Conservation (phyloP, 2,797 vertebrate species). For the Sebastiscus tertius region DNA sequence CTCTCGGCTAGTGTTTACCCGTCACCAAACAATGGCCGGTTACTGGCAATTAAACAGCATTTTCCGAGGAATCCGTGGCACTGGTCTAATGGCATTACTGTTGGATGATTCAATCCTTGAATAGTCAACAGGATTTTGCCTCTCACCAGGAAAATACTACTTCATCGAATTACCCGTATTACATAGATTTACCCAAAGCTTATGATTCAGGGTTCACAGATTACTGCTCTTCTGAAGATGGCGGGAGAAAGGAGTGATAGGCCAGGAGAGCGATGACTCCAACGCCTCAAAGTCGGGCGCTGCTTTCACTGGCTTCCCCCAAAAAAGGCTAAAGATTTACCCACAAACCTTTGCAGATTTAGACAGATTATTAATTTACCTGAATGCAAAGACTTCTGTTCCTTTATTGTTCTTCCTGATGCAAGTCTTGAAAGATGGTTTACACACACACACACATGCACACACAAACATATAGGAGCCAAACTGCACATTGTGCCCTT, state of each 20-base stretch:
- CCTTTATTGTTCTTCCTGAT: neutral
- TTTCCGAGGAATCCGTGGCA: constrained; percentile 82
- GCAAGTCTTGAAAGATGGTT: constrained; percentile 18
- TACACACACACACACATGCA: neutral
- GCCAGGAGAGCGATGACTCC: constrained; percentile 54
- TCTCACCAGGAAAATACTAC: constrained; percentile 85
- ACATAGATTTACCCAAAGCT: constrained; percentile 85
- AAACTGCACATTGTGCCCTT: constrained; percentile 82
- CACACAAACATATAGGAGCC: constrained; percentile 56
- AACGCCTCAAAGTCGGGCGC: constrained; percentile 18
- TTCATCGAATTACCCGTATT: constrained; percentile 87
- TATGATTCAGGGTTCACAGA: constrained; percentile 86
- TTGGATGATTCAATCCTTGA: constrained; percentile 84
- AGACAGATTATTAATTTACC: constrained; percentile 23
- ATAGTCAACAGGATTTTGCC: constrained; percentile 86
- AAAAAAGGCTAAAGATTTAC: constrained; percentile 15
- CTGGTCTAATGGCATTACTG: constrained; percentile 86
- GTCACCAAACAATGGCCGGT: constrained; percentile 83
- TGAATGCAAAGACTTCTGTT: neutral
- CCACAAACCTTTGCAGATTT: constrained; percentile 30
- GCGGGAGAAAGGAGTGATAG: constrained; percentile 61
- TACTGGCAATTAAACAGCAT: constrained; percentile 87
- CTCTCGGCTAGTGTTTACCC: constrained; percentile 79
- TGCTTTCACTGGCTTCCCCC: constrained; percentile 2
- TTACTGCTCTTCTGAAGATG: constrained; percentile 78